Base-by-base conservation (phyloP, 2,113 vertebrate species). In the Microcebus griseorufus region DNA sequence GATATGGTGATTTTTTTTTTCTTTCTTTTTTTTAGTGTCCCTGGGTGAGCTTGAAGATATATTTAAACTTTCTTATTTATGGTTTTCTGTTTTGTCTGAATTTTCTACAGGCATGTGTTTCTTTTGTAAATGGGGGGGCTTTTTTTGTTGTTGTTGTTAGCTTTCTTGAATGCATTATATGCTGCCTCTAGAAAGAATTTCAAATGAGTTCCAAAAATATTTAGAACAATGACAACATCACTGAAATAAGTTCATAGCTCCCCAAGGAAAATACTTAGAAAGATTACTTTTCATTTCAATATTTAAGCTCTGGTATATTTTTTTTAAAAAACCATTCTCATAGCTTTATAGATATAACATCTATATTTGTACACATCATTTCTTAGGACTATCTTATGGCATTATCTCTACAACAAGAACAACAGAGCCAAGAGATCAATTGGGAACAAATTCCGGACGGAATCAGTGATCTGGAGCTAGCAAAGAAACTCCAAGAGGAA, bases 401-500 rank as follows among this genome's bases (percentile, higher is more conserved):
- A 3, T 98, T 99, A 98, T 99, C 99, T 64, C 99, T 99, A 95
- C 99, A 99, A 99, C 99, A 99, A 99, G 99, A 99, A 98, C 99
- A 99, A 98, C 99, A 99, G 98, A 99, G 98, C 88, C 99, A 99
- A 98, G 99, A 99, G 39, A 98, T 99, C 37, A 99, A 99, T 79
- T 99, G 99, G 99, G 99, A 99, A 86, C 99, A 99, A 96, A 99
- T 99, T 62, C 99, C 99, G 4, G 99, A 99, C 98, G 99, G 99
- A 93, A 99, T 99, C 98, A 99, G 99, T 94, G 99, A 99, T 97
- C 98, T 99, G 48, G 99, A 99, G 97, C 98, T 99, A 78, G 99
- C 99, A 0, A 99, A 99, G 98, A 99, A 99, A 96, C 99, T 99
- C 58, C 99, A 99, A 97, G 99, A 99, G 95, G 99, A 99, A 89